Base-by-base conservation (phyloP, 2,113 vertebrate species). In the Salminus brasiliensis region DNA sequence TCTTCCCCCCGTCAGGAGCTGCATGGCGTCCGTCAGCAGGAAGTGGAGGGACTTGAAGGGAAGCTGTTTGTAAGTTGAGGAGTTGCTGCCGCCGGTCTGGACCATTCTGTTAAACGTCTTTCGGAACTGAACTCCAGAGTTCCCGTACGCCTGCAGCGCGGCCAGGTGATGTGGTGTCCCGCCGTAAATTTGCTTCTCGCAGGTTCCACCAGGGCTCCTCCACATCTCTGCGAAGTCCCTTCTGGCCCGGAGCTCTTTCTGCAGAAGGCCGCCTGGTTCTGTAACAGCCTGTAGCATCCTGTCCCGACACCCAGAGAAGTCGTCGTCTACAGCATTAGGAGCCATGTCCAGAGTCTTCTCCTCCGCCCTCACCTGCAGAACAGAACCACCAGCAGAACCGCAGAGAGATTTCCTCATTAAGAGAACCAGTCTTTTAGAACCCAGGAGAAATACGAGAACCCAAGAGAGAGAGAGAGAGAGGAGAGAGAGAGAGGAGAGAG, bases 11-110 rank as follows among this genome's bases (percentile, higher is more conserved):
- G 0, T 74, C 25, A 84, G 27, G 62, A 86, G 65, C 4, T 0
- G 70, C 71, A 93, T 77, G 21, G 84, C 59, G 78, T 91, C 90
- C 80, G 80, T 89, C 2, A 93, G 82, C 30, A 93, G 84, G 70
- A 93, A 93, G 72, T 92, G 87, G 36, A 93, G 62, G 30, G 90
- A 85, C 83, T 92, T 93, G 76, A 87, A 92, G 25, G 75, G 68
- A 82, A 93, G 93, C 1, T 82, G 12, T 47, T 74, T 66, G 43
- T 92, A 92, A 1, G 32, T 79, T 30, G 29, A 82, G 0, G 0
- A 13, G 30, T 89, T 89, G 4, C 0, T 47, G 2, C 89, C 88
- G 66, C 39, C 18, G 1, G 5, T 83, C n/a, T 83, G 4, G 41
- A 91, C 81, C 1, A 29, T 52, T 0, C n/a, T 0, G 15, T 87